Conservation (phyloP, 2,797 vertebrate species). For the Bovichtus diacanthus region DNA sequence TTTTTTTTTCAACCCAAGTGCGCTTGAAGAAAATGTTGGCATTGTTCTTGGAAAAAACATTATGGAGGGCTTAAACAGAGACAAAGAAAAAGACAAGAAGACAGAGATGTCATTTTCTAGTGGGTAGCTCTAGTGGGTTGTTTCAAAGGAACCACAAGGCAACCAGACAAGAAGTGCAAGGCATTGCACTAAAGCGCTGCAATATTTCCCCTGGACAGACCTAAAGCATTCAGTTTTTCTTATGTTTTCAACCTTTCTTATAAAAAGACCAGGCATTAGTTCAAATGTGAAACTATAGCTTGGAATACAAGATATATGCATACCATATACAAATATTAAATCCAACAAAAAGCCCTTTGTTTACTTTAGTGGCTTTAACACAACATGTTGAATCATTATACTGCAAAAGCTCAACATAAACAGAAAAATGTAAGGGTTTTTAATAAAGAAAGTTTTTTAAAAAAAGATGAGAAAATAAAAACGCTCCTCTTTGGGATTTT, state of each 20-base stretch:
- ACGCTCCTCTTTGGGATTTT: slow-evolving; percentile 38
- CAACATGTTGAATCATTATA: slow-evolving; percentile 20
- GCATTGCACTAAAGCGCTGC: not conserved
- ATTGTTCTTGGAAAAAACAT: slow-evolving; percentile 75
- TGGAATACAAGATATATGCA: not conserved
- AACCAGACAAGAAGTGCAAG: slow-evolving; percentile 38
- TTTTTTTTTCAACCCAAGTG: slow-evolving; percentile 69
- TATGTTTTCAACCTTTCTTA: not conserved
- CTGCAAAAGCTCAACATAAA: slow-evolving; percentile 26
- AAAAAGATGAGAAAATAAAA: slow-evolving; percentile 44
- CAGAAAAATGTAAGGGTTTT: slow-evolving; percentile 30
- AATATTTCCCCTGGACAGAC: not conserved
- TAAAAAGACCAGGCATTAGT: not conserved
- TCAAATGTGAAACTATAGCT: not conserved
- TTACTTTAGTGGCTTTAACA: slow-evolving; percentile 7
- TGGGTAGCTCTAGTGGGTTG: slow-evolving; percentile 73
- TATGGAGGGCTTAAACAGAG: slow-evolving; percentile 51
- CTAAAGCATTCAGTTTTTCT: not conserved
- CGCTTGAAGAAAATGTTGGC: slow-evolving; percentile 86
- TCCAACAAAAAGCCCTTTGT: not conserved
- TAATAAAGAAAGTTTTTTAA: slow-evolving; percentile 30
- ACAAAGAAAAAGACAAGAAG: slow-evolving; percentile 34
- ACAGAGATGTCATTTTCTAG: slow-evolving; percentile 45
- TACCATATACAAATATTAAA: not conserved
- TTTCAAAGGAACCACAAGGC: slow-evolving; percentile 87